A percentile compares a stretch with the other conserved stretches of the same genome.
Conservation (phyloP, 2,888 invertebrate species). For the Nasonia oneida region DNA sequence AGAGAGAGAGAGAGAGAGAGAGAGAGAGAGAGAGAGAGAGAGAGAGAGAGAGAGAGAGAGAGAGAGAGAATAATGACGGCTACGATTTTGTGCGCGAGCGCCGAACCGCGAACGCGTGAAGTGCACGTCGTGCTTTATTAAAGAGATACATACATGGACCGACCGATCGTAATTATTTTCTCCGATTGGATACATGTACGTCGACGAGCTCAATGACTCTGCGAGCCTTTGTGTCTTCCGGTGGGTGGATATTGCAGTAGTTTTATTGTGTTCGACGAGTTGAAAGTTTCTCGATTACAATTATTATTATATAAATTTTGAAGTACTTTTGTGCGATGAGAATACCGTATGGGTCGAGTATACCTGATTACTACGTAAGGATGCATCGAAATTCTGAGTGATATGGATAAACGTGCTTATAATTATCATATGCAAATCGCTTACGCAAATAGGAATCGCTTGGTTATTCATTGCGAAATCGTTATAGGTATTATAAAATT, state of each 20-base stretch:
- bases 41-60: not conserved
- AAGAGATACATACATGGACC: constrained; percentile 63
- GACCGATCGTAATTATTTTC: constrained; percentile 76
- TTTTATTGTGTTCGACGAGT: not conserved
- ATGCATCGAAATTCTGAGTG: not conserved
- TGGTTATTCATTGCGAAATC: not conserved
- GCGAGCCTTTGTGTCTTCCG: not conserved
- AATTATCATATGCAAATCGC: not conserved
- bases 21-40: too few species aligned
- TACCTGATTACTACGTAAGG: not conserved
- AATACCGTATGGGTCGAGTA: too few species aligned
- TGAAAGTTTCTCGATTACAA: too few species aligned
- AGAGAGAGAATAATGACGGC: constrained; percentile 72
- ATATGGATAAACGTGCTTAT: constrained; percentile 1
- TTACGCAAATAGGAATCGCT: not conserved
- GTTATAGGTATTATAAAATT: constrained; percentile 6
- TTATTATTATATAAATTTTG: too few species aligned
- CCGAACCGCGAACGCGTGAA: constrained; percentile 75
- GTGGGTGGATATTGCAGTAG: not conserved
- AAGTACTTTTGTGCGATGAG: too few species aligned
- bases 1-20: constrained; percentile 23
- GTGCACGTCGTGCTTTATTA: constrained; percentile 68
- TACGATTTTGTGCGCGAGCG: constrained; percentile 75
- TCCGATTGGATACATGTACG: constrained; percentile 66
- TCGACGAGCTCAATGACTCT: not conserved